These are phyloP conservation scores for Drosophila murphyi DNA, from an alignment of 1,140 invertebrate genomes.

Conservation along the genomic window DNA sequence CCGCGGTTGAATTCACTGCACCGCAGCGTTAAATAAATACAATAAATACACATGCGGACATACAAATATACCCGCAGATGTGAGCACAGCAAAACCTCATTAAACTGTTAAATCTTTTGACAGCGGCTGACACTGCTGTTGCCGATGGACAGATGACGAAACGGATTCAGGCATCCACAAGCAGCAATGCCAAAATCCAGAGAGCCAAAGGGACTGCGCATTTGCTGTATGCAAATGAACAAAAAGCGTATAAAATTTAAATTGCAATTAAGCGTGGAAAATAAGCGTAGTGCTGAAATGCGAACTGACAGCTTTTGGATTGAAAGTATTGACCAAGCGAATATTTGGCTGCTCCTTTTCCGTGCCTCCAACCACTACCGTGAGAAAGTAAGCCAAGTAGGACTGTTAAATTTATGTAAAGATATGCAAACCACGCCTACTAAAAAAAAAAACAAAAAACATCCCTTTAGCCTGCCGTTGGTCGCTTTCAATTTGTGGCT, in stretches of 20 bases:
- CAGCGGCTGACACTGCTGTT: conserved; percentile 42
- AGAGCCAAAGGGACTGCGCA: conserved; percentile 1
- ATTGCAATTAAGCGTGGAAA: conserved; percentile 61
- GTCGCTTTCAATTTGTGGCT: conserved; percentile 66
- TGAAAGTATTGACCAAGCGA: conserved; percentile 77
- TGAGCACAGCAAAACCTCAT: conserved; percentile 74
- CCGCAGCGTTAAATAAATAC: conserved; percentile 71
- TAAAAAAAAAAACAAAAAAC: neutral
- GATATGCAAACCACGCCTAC: conserved; percentile 54
- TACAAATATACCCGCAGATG: conserved; percentile 53
- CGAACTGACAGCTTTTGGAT: conserved; percentile 16
- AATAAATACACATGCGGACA: conserved; percentile 74
- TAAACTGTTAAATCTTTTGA: conserved; percentile 82
- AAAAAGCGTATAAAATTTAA: conserved; percentile 52
- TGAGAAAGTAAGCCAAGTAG: conserved; percentile 65
- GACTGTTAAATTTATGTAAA: conserved; percentile 76
- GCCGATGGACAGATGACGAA: conserved; percentile 36
- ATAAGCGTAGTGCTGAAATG: conserved; percentile 47
- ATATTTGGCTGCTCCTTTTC: conserved; percentile 28
- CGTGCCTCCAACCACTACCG: conserved; percentile 5
- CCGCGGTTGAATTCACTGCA: conserved; percentile 45
- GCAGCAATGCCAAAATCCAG: neutral
- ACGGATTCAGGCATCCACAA: conserved; percentile 14
- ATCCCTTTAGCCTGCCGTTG: neutral
- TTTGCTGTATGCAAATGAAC: conserved; percentile 28